Percentiles rank a stretch among this genome's conserved stretches.
phyloP scores from a whole-genome alignment of 2,113 vertebrate genomes.

The Lophius piscatorius region DNA sequence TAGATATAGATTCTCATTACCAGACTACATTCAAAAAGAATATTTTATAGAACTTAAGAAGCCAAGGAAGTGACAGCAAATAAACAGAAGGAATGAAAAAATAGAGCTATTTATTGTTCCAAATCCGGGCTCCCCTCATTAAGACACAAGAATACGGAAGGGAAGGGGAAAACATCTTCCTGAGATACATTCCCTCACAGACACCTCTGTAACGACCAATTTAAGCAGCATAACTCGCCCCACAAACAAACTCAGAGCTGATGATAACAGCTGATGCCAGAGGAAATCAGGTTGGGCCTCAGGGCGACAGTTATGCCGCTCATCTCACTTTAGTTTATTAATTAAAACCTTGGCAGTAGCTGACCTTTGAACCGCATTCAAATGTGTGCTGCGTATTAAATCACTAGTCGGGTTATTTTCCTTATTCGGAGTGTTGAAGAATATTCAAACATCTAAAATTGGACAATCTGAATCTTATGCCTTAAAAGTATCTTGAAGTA shows the following conservation, averaged over 20 bases:
- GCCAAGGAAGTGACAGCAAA: slow-evolving; percentile 32
- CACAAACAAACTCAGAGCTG: slow-evolving; percentile 42
- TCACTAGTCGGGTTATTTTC: too few species aligned
- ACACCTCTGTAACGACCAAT: slow-evolving; percentile 50
- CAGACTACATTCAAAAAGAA: slow-evolving; percentile 55
- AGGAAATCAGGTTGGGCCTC: slow-evolving; percentile 20
- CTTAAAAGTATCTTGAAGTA: too few species aligned
- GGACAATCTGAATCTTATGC: too few species aligned
- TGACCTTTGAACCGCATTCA: neutral
- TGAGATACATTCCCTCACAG: slow-evolving; percentile 27
- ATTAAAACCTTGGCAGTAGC: neutral
- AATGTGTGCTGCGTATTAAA: too few species aligned
- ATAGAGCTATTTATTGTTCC: slow-evolving; percentile 40
- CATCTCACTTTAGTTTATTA: neutral
- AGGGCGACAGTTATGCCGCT: slow-evolving; percentile 23
- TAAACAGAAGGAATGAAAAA: slow-evolving; percentile 5
- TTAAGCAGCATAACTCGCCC: slow-evolving; percentile 55
- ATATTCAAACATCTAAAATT: too few species aligned
- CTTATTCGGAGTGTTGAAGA: too few species aligned
- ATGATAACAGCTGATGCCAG: slow-evolving; percentile 48
- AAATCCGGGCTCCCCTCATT: slow-evolving; percentile 47
- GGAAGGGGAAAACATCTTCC: slow-evolving; percentile 37
- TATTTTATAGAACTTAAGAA: slow-evolving; percentile 21
- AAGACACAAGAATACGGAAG: slow-evolving; percentile 46
- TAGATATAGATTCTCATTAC: slow-evolving; percentile 56